These are phyloP conservation scores for Acanthisitta chloris DNA, from an alignment of 2,113 vertebrate genomes.

Conservation along the genomic window DNA sequence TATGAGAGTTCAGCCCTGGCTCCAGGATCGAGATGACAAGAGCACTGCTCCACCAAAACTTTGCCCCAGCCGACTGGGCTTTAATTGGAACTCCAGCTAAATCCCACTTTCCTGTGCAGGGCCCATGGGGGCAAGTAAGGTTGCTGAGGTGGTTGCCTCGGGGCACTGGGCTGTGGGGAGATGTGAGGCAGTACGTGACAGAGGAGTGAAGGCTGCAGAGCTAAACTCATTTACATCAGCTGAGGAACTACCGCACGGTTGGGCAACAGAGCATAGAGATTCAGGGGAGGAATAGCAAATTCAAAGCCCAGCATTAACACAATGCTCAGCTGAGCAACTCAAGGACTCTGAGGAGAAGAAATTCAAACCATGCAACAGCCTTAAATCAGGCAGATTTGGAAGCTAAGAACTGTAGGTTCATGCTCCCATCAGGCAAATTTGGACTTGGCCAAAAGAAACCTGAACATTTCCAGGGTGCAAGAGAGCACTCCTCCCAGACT, in stretches of 20 bases:
- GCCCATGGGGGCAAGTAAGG: not conserved
- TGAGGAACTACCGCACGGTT: not conserved
- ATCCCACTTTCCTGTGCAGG: not conserved
- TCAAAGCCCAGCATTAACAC: conserved; percentile 1
- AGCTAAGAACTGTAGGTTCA: not conserved
- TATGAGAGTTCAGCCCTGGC: accelerated
- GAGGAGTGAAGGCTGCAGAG: not conserved
- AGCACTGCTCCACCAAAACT: accelerated
- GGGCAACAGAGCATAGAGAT: not conserved
- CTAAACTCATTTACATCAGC: conserved; percentile 4
- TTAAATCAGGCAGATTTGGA: not conserved
- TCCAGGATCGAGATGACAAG: not conserved
- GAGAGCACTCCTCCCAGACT: not conserved
- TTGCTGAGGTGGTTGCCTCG: not conserved
- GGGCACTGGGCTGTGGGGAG: not conserved
- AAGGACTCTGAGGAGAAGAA: not conserved
- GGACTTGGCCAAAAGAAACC: not conserved
- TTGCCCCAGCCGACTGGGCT: not conserved
- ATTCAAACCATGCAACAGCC: not conserved
- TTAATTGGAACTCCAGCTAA: not conserved
- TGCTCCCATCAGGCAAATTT: not conserved
- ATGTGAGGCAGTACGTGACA: accelerated
- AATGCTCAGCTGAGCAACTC: not conserved
- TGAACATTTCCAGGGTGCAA: not conserved
- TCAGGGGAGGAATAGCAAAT: not conserved